phyloP scores from a whole-genome alignment of 2,113 vertebrate genomes.

The Phalacrocorax pelagicus region DNA sequence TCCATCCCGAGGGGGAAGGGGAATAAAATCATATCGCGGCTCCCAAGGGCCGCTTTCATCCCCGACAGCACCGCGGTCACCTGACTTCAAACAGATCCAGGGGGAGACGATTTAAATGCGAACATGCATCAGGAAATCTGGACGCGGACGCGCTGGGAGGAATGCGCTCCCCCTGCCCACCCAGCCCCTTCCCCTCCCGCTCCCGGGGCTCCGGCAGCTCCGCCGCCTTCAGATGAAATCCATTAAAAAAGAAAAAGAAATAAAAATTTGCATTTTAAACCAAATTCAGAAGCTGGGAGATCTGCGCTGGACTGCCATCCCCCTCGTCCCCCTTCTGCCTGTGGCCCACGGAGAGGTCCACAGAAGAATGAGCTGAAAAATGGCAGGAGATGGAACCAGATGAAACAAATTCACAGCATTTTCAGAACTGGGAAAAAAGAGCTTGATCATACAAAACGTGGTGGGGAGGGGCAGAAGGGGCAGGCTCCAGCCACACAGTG shows the following conservation, averaged over 20 bases:
- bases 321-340: neutral
- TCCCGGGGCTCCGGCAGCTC: neutral
- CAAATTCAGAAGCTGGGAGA: neutral
- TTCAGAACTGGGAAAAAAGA: neutral
- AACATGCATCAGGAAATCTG: conserved; percentile 12
- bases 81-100: neutral
- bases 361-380: neutral
- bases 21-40: neutral
- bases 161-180: neutral
- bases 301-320: neutral
- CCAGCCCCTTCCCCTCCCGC: neutral
- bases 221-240: neutral
- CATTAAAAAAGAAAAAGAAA: neutral
- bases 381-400: conserved; percentile 29
- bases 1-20: neutral
- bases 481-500: neutral
- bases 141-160: neutral
- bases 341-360: neutral
- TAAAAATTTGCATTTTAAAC: conserved; percentile 26
- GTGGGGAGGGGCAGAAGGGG: neutral
- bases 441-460: neutral
- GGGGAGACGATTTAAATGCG: neutral
- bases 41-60: neutral
- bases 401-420: neutral
- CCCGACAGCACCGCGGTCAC: neutral